Conservation (phyloP, 2,888 invertebrate genomes). For the Phengaris arion region DNA sequence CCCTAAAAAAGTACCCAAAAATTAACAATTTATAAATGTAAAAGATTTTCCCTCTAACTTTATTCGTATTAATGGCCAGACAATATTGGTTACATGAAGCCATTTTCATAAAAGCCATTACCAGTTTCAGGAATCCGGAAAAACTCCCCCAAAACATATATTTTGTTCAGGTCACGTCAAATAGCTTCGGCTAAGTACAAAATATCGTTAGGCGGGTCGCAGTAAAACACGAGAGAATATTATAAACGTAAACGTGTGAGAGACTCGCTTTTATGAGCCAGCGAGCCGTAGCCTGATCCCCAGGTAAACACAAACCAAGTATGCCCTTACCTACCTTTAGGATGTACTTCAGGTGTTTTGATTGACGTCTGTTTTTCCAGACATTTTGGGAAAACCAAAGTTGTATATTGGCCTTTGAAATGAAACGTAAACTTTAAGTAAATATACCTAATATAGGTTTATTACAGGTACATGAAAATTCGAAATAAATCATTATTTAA, state of each 20-base stretch:
- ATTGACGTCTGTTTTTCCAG: too few species aligned
- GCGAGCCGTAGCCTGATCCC: conserved; percentile 56
- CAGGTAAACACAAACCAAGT: conserved; percentile 56
- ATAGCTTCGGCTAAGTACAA: conserved; percentile 48
- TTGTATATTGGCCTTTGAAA: too few species aligned
- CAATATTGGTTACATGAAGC: conserved; percentile 10
- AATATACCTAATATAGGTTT: too few species aligned
- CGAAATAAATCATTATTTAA: too few species aligned
- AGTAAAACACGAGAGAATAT: conserved; percentile 55
- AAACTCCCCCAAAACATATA: conserved; percentile 15
- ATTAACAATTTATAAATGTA: too few species aligned
- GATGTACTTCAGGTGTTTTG: not conserved
- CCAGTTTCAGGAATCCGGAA: conserved; percentile 2
- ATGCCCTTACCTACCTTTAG: conserved; percentile 31
- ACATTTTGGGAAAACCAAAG: too few species aligned
- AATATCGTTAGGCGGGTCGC: conserved; percentile 50
- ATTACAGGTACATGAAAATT: too few species aligned
- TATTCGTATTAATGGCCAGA: too few species aligned
- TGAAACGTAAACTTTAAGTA: too few species aligned
- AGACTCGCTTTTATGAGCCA: conserved; percentile 58
- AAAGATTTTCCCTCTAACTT: too few species aligned
- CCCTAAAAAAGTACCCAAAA: too few species aligned
- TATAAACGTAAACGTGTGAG: conserved; percentile 50
- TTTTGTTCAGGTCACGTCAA: conserved; percentile 38
- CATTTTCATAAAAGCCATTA: conserved; percentile 10